Base-by-base conservation (phyloP, 92 coral and sea anemone genomes). In the Desmophyllum pertusum region DNA sequence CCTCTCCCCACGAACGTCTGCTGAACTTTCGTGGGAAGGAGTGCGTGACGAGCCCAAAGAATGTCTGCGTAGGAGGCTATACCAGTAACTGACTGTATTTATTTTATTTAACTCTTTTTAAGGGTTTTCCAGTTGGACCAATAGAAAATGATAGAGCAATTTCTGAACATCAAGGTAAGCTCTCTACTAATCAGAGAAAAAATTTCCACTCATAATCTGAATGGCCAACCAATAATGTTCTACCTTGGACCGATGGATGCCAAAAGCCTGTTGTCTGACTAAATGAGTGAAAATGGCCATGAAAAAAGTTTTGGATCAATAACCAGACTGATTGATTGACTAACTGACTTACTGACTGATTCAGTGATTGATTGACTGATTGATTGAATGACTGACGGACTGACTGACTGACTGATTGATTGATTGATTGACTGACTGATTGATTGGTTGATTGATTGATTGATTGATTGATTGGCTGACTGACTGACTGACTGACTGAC, bases 111-210 rank as follows among this genome's bases (percentile, higher is more conserved):
- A 11, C 38, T 33, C 35, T 45, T 37, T 45, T 3, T 29, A 62
- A 89, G 93, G 93, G 93, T 36, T 67, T 89, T 59, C 55, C 55
- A 35, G 81, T 77, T n/a, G 87, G 82, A 81, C 87, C 80, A 68
- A n/a, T 52, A 55, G 90, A 85, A 66, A 63, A 51, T 64, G 81
- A 84, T 10, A 74, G 21, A 41, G 38, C 62, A 31, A 21, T 33
- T 59, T 48, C 89, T 30, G 84, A 85, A 48, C 53, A 51, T 37
- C 86, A 68, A 74, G 92, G 88, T 89, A 52, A 39, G 27, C 17
- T 35, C 13, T 43, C 9, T 70, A 21, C 40, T 42, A 3, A 45
- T 25, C 5, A 21, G 36, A 48, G 35, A 41, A 41, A n/a, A 29
- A n/a, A n/a, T n/a, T n/a, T n/a, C n/a, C n/a, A n/a, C n/a, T n/a